These are phyloP conservation scores for Eupithecia insigniata DNA, from an alignment of 2,888 invertebrate species.

Conservation along the genomic window DNA sequence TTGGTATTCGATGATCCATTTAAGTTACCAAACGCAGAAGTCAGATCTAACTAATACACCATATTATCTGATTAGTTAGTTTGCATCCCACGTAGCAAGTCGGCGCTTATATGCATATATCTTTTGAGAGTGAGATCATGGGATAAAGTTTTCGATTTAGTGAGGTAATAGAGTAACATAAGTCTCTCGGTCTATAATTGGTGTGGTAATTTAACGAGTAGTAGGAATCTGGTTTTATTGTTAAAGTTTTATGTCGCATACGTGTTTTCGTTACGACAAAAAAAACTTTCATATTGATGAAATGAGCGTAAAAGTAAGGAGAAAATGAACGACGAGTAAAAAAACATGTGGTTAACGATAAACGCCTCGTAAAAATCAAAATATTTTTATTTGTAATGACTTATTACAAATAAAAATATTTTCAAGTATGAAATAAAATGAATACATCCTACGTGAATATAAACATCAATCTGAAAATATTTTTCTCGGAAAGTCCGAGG, in stretches of 20 bases:
- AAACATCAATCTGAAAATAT: constrained; percentile 39
- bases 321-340: not conserved
- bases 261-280: not conserved
- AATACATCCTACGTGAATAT: constrained; percentile 7
- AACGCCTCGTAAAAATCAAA: too few species aligned
- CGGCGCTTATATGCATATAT: not conserved
- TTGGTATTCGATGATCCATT: too few species aligned
- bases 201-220: constrained; percentile 34
- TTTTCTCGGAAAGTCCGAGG: constrained; percentile 32
- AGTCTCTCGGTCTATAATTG: constrained; percentile 19
- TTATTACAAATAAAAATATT: too few species aligned
- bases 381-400: too few species aligned
- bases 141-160: not conserved
- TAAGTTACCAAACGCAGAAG: not conserved
- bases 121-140: not conserved
- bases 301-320: not conserved
- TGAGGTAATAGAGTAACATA: not conserved
- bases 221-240: constrained; percentile 29
- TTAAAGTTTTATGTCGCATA: constrained; percentile 12
- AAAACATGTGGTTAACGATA: not conserved
- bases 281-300: not conserved
- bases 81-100: not conserved
- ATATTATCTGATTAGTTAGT: not conserved
- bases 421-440: not conserved
- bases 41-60: not conserved